Evolutionary conservation across 2,888 invertebrate species (phyloP).

Genomic region (Pyrocoelia pectoralis): DNA sequence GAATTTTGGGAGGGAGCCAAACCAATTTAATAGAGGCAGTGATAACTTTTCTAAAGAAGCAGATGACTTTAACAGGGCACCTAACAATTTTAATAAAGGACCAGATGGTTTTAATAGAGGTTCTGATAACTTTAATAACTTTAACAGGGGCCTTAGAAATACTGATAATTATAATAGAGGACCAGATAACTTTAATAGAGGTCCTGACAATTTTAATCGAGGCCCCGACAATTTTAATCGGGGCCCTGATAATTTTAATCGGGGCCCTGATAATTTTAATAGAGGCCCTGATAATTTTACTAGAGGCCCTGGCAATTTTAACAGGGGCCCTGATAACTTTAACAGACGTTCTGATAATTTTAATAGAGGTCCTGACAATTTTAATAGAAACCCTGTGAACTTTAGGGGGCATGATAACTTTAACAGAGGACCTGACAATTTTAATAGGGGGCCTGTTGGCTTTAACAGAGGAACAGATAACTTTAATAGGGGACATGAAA

Average conservation of each 20-base stretch:
- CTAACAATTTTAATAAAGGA: slow-evolving; percentile 4
- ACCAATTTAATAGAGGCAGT: slow-evolving; percentile 9
- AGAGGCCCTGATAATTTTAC: slow-evolving; percentile 20
- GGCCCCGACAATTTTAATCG: slow-evolving; percentile 7
- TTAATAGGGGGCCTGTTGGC: slow-evolving; percentile 3
- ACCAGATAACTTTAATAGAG: slow-evolving; percentile 25
- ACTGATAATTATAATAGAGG: background rate
- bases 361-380: slow-evolving; percentile 9
- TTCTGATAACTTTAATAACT: too few species aligned
- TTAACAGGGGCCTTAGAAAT: too few species aligned
- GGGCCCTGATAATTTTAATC: slow-evolving; percentile 18
- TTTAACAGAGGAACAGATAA: slow-evolving; percentile 9
- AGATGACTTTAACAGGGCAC: background rate
- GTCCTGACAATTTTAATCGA: background rate
- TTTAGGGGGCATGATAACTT: slow-evolving; percentile 19
- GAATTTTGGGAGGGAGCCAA: too few species aligned
- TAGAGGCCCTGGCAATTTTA: slow-evolving; percentile 2
- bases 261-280: slow-evolving; percentile 10
- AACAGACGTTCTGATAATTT: slow-evolving; percentile 1
- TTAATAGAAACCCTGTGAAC: background rate
- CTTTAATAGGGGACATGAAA: slow-evolving; percentile 7
- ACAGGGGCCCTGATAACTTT: slow-evolving; percentile 19
- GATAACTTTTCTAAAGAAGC: slow-evolving; percentile 26
- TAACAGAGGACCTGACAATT: slow-evolving; percentile 13
- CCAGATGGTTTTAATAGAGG: background rate